A percentile compares a stretch with the other conserved stretches of the same genome.
Evolutionary conservation across 2,797 vertebrate species (phyloP).

Genomic region (Coccyzus lansbergi): DNA sequence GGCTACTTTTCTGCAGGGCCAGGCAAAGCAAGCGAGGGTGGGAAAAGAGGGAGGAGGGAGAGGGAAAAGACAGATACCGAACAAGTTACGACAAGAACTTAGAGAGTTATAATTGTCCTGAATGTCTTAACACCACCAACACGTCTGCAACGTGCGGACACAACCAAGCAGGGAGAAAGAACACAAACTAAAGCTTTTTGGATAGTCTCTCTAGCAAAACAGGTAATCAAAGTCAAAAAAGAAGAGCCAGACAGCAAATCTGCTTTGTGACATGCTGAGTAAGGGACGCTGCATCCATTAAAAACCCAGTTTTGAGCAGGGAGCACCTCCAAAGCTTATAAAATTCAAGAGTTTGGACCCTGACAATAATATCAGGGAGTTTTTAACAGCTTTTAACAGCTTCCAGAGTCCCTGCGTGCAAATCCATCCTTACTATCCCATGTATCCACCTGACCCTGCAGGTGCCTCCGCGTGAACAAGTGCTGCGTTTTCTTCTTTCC

Average conservation of each 20-base stretch:
- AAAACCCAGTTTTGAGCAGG: not conserved
- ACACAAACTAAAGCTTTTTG: not conserved
- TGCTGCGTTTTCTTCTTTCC: not conserved
- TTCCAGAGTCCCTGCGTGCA: not conserved
- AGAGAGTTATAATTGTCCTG: not conserved
- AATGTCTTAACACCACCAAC: not conserved
- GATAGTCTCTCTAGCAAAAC: not conserved
- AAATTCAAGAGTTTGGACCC: not conserved
- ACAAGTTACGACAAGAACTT: not conserved
- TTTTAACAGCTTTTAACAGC: not conserved
- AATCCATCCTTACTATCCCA: not conserved
- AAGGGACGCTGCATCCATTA: rapidly evolving
- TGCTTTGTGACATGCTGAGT: not conserved
- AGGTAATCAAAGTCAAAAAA: not conserved
- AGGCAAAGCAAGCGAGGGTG: not conserved
- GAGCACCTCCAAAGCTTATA: rapidly evolving
- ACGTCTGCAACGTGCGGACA: not conserved
- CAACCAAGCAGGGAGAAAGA: not conserved
- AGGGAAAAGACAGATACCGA: not conserved
- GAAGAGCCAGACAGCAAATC: not conserved
- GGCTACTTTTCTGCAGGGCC: conserved; percentile 87
- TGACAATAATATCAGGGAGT: not conserved
- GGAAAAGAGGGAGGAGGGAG: not conserved
- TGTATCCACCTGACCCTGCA: not conserved
- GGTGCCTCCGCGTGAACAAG: not conserved